phyloP scores from a whole-genome alignment of 2,113 vertebrate genomes.

The Martes martes region DNA sequence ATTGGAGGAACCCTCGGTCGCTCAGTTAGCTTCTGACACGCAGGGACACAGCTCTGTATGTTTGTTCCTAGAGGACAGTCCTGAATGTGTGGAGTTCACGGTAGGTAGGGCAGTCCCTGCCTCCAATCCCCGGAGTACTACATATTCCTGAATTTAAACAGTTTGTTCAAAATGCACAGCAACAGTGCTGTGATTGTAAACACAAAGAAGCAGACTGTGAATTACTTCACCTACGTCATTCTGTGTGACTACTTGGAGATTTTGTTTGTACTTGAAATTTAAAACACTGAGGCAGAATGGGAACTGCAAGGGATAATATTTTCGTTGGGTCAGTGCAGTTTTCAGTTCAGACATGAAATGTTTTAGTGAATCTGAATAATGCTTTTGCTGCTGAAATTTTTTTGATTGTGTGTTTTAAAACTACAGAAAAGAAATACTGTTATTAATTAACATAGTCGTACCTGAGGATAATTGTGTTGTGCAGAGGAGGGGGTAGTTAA shows the following conservation, averaged over 20 bases:
- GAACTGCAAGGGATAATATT: not conserved
- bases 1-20: not conserved
- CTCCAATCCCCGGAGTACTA: rapidly evolving
- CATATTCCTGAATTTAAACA: not conserved
- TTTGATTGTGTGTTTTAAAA: not conserved
- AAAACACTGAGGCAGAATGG: not conserved
- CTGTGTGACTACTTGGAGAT: not conserved
- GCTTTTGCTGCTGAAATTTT: not conserved
- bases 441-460: not conserved
- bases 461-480: not conserved
- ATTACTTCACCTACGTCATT: not conserved
- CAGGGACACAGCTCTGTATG: not conserved
- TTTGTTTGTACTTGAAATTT: not conserved
- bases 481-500: not conserved
- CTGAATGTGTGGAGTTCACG: not conserved
- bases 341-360: not conserved
- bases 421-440: not conserved
- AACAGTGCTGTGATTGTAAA: not conserved
- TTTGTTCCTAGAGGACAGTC: not conserved
- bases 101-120: not conserved
- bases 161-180: not conserved
- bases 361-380: not conserved
- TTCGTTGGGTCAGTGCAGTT: not conserved
- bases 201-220: not conserved
- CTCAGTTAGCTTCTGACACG: not conserved